Evolutionary conservation across 2,113 vertebrate species (phyloP).

Genomic region (Grallaria varia): DNA sequence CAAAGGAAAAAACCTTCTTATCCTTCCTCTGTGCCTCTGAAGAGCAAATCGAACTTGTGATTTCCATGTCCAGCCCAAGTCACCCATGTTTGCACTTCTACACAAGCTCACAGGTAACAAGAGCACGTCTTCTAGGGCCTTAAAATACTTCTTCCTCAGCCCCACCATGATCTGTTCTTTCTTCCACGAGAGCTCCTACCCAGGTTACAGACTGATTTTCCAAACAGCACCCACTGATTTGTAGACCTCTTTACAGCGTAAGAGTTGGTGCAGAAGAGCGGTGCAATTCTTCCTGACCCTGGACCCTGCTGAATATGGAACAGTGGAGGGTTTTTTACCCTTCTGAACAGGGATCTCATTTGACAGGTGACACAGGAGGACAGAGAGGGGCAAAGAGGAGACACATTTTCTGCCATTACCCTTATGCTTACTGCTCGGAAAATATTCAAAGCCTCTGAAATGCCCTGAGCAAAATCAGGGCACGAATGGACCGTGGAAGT

Average conservation of each 20-base stretch:
- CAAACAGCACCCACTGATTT: neutral
- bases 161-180: neutral
- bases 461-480: neutral
- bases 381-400: neutral
- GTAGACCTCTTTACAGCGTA: neutral
- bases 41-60: neutral
- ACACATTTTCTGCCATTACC: accelerated
- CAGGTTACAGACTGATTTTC: neutral
- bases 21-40: neutral
- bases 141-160: neutral
- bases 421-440: neutral
- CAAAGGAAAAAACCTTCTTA: neutral
- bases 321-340: neutral
- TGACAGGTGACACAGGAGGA: neutral
- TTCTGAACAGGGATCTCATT: neutral
- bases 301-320: neutral
- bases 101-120: neutral
- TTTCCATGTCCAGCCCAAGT: neutral
- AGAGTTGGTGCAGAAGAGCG: neutral
- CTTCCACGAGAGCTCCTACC: neutral
- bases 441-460: neutral
- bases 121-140: accelerated
- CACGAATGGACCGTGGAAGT: neutral
- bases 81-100: neutral
- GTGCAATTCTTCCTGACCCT: neutral